These are phyloP conservation scores for Mamestra configurata DNA, from an alignment of 1,140 invertebrate species.

Conservation along the genomic window DNA sequence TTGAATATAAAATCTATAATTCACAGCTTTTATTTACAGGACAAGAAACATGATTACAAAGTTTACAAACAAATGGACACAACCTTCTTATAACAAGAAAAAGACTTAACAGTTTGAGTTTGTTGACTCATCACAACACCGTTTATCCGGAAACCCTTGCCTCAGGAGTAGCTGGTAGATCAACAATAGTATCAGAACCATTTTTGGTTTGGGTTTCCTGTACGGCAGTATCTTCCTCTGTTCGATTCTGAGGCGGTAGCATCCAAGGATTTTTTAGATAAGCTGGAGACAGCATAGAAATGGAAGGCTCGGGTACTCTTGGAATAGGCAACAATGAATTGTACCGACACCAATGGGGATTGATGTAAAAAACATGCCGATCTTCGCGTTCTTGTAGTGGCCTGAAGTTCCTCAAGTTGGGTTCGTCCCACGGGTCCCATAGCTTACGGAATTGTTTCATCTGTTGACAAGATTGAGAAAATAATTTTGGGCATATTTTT, in stretches of 20 bases:
- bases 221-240: conserved; percentile 36
- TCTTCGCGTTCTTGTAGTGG: conserved; percentile 69
- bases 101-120: too few relatives aligned
- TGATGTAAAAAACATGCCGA: conserved; percentile 83
- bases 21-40: conserved; percentile 8
- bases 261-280: conserved; percentile 73
- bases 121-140: too few relatives aligned
- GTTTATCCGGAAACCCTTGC: too few relatives aligned
- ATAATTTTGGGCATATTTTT: not conserved
- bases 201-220: not conserved
- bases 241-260: conserved; percentile 76
- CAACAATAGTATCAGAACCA: not conserved
- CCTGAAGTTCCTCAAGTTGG: conserved; percentile 79
- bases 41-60: not conserved
- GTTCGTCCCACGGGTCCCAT: conserved; percentile 76
- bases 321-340: conserved; percentile 85
- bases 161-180: too few relatives aligned
- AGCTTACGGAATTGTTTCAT: conserved; percentile 84
- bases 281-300: conserved; percentile 73
- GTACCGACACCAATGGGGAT: conserved; percentile 82
- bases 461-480: conserved; percentile 71
- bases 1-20: too few relatives aligned
- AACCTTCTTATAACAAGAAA: not conserved
- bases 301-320: conserved; percentile 73
- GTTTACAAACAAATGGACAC: not conserved